These are phyloP conservation scores for Papilio polyxenes DNA, from an alignment of 1,140 invertebrate species.

Conservation along the genomic window DNA sequence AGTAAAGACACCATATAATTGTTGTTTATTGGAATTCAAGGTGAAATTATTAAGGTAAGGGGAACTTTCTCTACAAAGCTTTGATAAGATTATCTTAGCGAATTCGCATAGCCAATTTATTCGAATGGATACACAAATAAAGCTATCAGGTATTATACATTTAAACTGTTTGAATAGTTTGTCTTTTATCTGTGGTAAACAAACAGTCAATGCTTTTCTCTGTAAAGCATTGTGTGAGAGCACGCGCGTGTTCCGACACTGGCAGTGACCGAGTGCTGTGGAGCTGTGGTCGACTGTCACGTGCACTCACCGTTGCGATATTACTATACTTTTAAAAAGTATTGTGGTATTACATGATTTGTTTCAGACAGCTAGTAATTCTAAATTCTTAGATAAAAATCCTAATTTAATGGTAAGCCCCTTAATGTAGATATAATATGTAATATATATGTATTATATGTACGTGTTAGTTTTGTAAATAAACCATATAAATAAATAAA, in stretches of 20 bases:
- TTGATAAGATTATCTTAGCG: too few relatives aligned
- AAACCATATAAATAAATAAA: too few relatives aligned
- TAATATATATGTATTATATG: too few relatives aligned
- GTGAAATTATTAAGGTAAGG: too few relatives aligned
- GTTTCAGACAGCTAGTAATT: neutral
- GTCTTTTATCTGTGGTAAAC: neutral
- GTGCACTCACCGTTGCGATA: neutral
- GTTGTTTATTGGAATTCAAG: too few relatives aligned
- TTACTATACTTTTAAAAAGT: neutral
- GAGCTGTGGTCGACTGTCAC: neutral
- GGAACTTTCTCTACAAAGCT: too few relatives aligned
- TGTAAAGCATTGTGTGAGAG: neutral
- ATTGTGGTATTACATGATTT: neutral
- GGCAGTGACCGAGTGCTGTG: neutral
- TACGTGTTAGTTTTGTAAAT: too few relatives aligned
- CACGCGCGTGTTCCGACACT: neutral
- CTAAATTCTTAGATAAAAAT: neutral
- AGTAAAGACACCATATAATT: too few relatives aligned
- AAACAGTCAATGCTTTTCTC: neutral
- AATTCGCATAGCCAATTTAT: too few relatives aligned
- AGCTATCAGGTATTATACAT: neutral
- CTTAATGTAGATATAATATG: too few relatives aligned
- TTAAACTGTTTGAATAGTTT: neutral
- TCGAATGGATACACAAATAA: neutral
- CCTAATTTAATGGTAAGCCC: too few relatives aligned